Conservation (phyloP, 2,113 vertebrate genomes). For the Pachypanchax playfairii region DNA sequence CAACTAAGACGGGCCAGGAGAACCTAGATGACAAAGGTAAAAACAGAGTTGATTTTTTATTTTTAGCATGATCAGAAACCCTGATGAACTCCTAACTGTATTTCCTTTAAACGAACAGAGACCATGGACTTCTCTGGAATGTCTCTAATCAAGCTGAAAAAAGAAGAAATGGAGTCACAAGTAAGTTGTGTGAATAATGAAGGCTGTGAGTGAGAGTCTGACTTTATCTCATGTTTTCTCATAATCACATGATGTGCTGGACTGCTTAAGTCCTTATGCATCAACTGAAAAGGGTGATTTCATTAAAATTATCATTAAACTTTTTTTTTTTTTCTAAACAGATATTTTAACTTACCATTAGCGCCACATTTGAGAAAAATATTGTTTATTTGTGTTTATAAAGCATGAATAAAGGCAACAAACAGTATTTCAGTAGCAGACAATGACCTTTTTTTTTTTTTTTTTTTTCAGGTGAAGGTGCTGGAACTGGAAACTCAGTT, state of each 20-base stretch:
- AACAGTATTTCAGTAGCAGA: not conserved
- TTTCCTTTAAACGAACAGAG: slow-evolving; percentile 72
- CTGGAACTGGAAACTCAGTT: slow-evolving; percentile 90
- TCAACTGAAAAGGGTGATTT: no score
- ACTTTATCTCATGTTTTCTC: no score
- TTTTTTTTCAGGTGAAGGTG: slow-evolving; percentile 89
- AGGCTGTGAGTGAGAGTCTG: no score
- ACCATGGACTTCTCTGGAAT: slow-evolving; percentile 97
- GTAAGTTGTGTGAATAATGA: slow-evolving; percentile 62
- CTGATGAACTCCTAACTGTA: not conserved
- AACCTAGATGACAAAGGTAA: slow-evolving; percentile 91
- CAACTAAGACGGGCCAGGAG: slow-evolving; percentile 90
- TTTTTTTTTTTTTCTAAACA: no score
- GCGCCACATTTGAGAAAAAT: no score
- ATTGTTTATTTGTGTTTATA: no score
- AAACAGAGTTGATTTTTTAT: not conserved
- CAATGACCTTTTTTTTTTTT: not conserved
- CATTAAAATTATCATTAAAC: no score
- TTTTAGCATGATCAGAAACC: not conserved
- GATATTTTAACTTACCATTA: no score
- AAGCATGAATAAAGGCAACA: no score
- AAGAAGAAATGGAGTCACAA: slow-evolving; percentile 97
- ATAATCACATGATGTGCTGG: no score
- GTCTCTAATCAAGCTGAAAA: slow-evolving; percentile 95
- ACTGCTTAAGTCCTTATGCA: no score